Evolutionary conservation across 1,140 invertebrate genomes (phyloP), one percentile per base, ranked within the genome.

Genomic region (Pinna nobilis): DNA sequence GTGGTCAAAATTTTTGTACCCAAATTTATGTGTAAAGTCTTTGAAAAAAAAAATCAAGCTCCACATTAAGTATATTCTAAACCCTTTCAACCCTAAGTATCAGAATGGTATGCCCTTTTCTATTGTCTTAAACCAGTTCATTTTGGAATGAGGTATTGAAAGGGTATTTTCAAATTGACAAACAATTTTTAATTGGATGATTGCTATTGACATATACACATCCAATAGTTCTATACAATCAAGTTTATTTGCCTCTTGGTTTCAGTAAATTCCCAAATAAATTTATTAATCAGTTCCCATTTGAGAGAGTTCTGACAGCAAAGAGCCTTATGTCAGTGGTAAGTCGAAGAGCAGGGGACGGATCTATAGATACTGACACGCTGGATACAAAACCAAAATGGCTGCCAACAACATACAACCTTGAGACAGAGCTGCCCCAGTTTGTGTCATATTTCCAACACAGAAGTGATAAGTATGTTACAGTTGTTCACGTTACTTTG

Each of bases 251-350:
- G 15, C 20, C 15, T 20, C 5, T 0, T 18, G 23, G 23, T 53
- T 23, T 23, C 2, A 59, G 55, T n/a, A 59, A 59, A 35, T 59
- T 35, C 55, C 55, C 55, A 20, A 41, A 50, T 6, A 71, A 72
- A 23, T 94, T 93, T 85, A 89, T 97, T 7, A 98, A 97, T 88
- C 96, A 98, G 90, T 98, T 97, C 89, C 96, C 96, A 0, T 95
- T 92, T 89, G 96, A 98, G 88, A 93, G 94, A 90, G 92, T 97
- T 2, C 81, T 98, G 3, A 98, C 96, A 13, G 92, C 96, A 1
- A 98, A 98, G 89, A 96, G 97, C 90, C 87, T 97, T 41, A 86
- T 98, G 28, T 92, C 93, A 57, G 92, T 96, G 69, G 90, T 94
- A 2, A 93, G 93, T 57, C 91, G 94, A 57, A 68, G 90, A 25